Evolutionary conservation across 2,888 invertebrate species (phyloP).

Genomic region (Plagodis pulveraria): DNA sequence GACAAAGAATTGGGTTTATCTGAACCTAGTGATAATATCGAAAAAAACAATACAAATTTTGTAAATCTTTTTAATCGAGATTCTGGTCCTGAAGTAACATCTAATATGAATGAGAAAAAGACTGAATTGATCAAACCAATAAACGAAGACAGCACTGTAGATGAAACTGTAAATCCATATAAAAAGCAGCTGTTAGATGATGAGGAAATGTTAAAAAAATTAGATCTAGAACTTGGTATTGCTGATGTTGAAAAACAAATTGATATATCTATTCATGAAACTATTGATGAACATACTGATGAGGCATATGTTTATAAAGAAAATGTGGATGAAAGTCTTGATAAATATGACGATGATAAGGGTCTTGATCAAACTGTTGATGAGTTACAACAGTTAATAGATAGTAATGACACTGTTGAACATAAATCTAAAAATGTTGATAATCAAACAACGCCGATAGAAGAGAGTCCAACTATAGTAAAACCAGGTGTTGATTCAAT

Average conservation of each 20-base stretch:
- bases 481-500: not conserved
- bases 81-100: too few species aligned
- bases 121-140: too few species aligned
- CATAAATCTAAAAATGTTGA: slow-evolving; percentile 7
- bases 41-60: too few species aligned
- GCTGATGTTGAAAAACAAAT: slow-evolving; percentile 4
- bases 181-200: not conserved
- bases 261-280: not conserved
- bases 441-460: not conserved
- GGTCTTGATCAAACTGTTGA: not conserved
- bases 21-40: not conserved
- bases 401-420: slow-evolving; percentile 2
- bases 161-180: not conserved
- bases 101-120: too few species aligned
- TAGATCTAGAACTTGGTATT: slow-evolving; percentile 7
- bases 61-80: too few species aligned
- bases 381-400: slow-evolving; percentile 24
- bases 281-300: not conserved
- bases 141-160: too few species aligned
- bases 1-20: slow-evolving; percentile 2
- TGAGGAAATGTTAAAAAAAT: not conserved
- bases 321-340: too few species aligned
- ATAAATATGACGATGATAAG: not conserved
- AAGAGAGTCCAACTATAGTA: not conserved
- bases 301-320: too few species aligned